Evolutionary conservation across 2,113 vertebrate species (phyloP).

Genomic region (Chroicocephalus ridibundus): DNA sequence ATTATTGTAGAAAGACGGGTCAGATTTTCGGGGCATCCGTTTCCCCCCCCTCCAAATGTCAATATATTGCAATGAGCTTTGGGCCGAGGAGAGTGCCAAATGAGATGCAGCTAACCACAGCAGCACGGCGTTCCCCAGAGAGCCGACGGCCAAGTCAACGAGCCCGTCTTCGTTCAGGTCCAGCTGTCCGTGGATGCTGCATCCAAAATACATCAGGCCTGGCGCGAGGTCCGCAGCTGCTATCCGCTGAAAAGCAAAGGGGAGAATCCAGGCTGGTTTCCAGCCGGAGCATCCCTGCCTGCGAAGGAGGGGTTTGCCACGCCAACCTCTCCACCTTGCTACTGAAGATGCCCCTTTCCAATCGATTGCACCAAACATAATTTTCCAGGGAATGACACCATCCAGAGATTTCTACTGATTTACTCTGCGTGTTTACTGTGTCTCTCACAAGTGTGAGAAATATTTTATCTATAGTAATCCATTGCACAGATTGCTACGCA

Average conservation of each 20-base stretch:
- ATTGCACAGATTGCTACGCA: rapidly evolving
- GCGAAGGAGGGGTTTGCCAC: neutral
- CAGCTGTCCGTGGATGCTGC: constrained; percentile 90
- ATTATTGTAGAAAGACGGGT: neutral
- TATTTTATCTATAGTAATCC: neutral
- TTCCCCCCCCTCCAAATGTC: rapidly evolving
- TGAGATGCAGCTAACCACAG: constrained; percentile 82
- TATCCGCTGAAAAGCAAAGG: constrained; percentile 80
- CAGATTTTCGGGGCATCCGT: neutral
- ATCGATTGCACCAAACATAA: rapidly evolving
- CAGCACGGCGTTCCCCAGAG: constrained; percentile 87
- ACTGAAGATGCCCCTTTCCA: neutral
- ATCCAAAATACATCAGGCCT: constrained; percentile 91
- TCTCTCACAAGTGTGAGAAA: neutral
- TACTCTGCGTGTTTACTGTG: rapidly evolving
- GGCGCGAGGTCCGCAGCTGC: constrained; percentile 78
- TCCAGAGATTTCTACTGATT: neutral
- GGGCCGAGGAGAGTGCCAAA: neutral
- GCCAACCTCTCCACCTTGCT: rapidly evolving
- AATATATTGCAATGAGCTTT: rapidly evolving
- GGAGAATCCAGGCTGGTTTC: neutral
- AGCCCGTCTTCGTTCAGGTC: constrained; percentile 92
- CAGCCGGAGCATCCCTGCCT: neutral
- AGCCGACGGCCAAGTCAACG: constrained; percentile 90
- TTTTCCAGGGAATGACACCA: neutral